Percentiles rank a stretch among this genome's conserved stretches.
These are phyloP conservation scores for Heliconius eleuchia DNA, from an alignment of 1,140 invertebrate genomes.

Conservation along the genomic window DNA sequence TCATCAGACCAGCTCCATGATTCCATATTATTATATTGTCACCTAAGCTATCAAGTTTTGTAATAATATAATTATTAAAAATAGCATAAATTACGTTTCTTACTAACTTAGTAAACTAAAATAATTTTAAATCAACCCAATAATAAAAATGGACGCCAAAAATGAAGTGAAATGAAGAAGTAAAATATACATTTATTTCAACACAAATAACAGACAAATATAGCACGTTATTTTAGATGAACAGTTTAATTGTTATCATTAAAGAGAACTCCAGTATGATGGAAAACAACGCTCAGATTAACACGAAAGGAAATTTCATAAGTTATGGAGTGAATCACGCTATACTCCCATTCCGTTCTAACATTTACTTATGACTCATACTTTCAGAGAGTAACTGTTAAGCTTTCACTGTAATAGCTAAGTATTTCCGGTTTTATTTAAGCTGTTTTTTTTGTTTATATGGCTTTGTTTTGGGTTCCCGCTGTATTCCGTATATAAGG, in stretches of 20 bases:
- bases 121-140: no score
- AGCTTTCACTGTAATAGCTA: neutral
- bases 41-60: no score
- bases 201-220: no score
- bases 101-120: no score
- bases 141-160: no score
- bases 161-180: neutral
- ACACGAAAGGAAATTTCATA: slow-evolving; percentile 29
- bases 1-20: no score
- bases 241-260: slow-evolving; percentile 2
- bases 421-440: neutral
- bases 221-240: neutral
- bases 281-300: slow-evolving; percentile 9
- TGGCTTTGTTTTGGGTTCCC: neutral
- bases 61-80: no score
- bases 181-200: neutral
- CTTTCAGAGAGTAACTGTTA: neutral
- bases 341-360: slow-evolving; percentile 19
- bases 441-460: neutral
- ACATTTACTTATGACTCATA: slow-evolving; percentile 10
- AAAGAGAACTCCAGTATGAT: neutral
- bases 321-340: slow-evolving; percentile 24
- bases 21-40: no score
- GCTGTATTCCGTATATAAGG: no score
- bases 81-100: no score